A percentile compares a stretch with the other conserved stretches of the same genome.
phyloP scores from a whole-genome alignment of 2,113 vertebrate species.

The Dasyprocta punctata region DNA sequence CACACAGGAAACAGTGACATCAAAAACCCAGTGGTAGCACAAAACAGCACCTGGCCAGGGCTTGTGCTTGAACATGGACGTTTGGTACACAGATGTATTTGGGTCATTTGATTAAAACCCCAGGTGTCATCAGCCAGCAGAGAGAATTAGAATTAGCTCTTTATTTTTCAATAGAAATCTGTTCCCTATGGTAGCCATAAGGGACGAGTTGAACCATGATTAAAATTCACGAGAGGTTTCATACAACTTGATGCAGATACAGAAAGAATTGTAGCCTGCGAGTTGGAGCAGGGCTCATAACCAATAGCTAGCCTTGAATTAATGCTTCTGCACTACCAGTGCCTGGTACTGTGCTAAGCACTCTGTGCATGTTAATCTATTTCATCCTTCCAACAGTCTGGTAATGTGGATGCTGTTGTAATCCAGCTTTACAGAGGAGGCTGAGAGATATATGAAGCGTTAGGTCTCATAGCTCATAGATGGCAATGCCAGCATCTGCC shows the following conservation, averaged over 20 bases:
- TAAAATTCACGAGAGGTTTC: constrained; percentile 53
- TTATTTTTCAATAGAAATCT: constrained; percentile 60
- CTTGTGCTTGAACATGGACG: neutral
- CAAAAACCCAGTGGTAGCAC: constrained; percentile 60
- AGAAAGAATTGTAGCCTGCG: neutral
- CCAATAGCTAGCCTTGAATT: neutral
- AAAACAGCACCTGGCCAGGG: constrained; percentile 53
- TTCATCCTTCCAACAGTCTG: neutral
- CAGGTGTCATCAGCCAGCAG: constrained; percentile 18
- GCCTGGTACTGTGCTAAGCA: neutral
- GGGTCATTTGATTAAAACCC: constrained; percentile 70
- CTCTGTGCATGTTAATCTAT: neutral
- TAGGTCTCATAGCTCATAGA: neutral
- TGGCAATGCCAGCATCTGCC: neutral
- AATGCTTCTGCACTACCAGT: neutral
- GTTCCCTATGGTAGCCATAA: constrained; percentile 25
- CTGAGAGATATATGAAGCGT: neutral
- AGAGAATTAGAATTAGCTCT: constrained; percentile 54
- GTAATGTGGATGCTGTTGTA: neutral
- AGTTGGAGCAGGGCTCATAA: constrained; percentile 14
- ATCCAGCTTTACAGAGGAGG: neutral
- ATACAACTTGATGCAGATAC: neutral
- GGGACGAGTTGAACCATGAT: constrained; percentile 40
- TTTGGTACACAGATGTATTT: constrained; percentile 62
- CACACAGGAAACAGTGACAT: constrained; percentile 74